Percentiles rank a stretch among this genome's conserved stretches.
Evolutionary conservation across 1,140 invertebrate species (phyloP).

Genomic region (Sycobia sp.): DNA sequence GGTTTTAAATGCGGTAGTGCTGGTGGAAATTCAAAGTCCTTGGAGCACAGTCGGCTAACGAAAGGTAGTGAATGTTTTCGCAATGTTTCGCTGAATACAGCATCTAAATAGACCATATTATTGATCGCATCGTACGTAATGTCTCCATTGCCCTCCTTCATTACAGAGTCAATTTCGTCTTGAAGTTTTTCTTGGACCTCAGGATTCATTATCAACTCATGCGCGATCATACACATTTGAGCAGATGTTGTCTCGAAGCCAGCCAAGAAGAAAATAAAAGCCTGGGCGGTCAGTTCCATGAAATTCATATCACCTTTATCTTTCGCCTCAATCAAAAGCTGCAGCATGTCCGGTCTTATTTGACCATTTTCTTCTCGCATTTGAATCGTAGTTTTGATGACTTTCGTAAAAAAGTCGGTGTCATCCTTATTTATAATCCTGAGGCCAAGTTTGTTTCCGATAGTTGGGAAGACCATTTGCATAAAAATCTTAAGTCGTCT

Average conservation of each 20-base stretch:
- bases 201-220: constrained; percentile 30
- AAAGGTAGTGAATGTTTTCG: constrained; percentile 49
- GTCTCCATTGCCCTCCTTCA: constrained; percentile 34
- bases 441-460: background rate
- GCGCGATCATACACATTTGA: constrained; percentile 44
- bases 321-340: constrained; percentile 45
- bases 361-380: constrained; percentile 37
- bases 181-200: constrained; percentile 36
- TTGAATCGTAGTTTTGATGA: constrained; percentile 39
- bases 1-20: constrained; percentile 46
- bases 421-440: constrained; percentile 3
- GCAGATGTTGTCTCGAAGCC: constrained; percentile 55
- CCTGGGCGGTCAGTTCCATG: constrained; percentile 42
- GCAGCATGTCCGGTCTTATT: constrained; percentile 47
- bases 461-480: background rate
- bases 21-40: constrained; percentile 40
- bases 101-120: constrained; percentile 36
- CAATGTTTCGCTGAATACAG: constrained; percentile 38
- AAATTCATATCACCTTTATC: constrained; percentile 48
- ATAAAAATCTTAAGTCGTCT: background rate
- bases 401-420: constrained; percentile 38
- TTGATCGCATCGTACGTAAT: constrained; percentile 34
- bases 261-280: constrained; percentile 52
- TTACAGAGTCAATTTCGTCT: constrained; percentile 39
- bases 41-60: constrained; percentile 59